Conservation (phyloP, 1,140 invertebrate species). For the Brachionus paranguensis region DNA sequence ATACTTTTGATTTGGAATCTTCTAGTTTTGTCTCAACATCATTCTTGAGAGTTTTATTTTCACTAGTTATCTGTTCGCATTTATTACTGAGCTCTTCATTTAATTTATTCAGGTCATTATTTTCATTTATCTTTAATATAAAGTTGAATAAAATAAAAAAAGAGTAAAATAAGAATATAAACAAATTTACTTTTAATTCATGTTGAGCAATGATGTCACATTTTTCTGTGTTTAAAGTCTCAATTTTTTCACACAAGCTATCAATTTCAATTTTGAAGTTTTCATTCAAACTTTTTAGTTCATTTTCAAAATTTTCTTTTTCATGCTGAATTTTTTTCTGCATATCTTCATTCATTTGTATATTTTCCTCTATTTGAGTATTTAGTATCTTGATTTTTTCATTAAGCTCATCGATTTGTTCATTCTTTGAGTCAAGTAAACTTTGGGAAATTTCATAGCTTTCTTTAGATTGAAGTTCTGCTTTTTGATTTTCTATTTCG, state of each 20-base stretch:
- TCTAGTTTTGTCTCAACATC: not conserved
- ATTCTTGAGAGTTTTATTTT: not conserved
- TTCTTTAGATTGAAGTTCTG: not conserved
- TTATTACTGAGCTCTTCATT: not conserved
- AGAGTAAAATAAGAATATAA: not conserved
- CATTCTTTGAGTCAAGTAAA: slow-evolving; percentile 25
- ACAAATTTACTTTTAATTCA: not conserved
- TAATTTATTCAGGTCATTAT: not conserved
- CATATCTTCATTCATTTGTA: not conserved
- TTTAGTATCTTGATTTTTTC: not conserved
- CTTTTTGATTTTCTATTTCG: not conserved
- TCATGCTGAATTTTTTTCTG: not conserved
- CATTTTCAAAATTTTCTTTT: not conserved
- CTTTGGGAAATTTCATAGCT: not conserved
- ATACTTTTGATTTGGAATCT: not conserved
- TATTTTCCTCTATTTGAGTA: not conserved
- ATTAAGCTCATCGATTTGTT: slow-evolving; percentile 9
- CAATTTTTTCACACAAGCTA: not conserved
- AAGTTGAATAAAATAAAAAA: not conserved
- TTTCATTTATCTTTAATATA: not conserved
- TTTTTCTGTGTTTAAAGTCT: not conserved
- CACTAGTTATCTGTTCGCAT: not conserved
- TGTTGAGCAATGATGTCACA: not conserved
- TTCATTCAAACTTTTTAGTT: not conserved
- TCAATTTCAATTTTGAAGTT: not conserved